Evolutionary conservation across 1,140 invertebrate genomes (phyloP), one percentile per base, ranked within the genome.

Genomic region (Bombus cullumanus): DNA sequence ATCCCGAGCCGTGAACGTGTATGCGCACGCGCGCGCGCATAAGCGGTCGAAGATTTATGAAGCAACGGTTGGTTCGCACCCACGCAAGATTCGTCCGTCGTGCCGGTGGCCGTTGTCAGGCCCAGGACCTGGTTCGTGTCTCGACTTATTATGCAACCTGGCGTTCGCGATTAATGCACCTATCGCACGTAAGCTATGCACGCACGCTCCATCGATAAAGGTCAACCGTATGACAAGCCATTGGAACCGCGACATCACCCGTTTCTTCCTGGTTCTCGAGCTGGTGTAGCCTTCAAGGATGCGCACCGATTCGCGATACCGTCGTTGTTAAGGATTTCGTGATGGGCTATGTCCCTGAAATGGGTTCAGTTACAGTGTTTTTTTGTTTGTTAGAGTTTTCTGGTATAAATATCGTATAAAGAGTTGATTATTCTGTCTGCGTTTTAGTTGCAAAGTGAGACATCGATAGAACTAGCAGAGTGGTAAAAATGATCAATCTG

Each of bases 41-140:
- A 86, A 91, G 81, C 87, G 43, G 64, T 31, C 12, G 41, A 89
- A 78, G 91, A 93, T 93, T 93, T 93, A 94, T 92, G 89, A 91
- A 92, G 81, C 89, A 68, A 85, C 59, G 71, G 80, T 53, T 62
- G 72, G 68, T 75, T 88, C 90, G 89, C 92, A 89, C 92, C 92
- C 89, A 93, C 92, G 90, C 91, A 41, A 75, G 75, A 72, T 86
- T 81, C 79, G 47, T 53, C 1, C 18, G 47, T 53, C 47, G 47
- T 18, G 76, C 85, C 83, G 90, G 91, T 93, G 92, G 92, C 86
- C 88, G 90, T 82, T 90, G 88, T 91, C 86, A 83, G 73, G 75
- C 43, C 15, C 68, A 41, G 66, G 88, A 74, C 84, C 83, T 81
- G 83, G 74, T 86, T 86, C 79, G 81, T 90, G 77, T 88, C 86